Evolutionary conservation across 2,797 vertebrate species (phyloP).

Genomic region (Parauchenoglanis ngamensis): DNA sequence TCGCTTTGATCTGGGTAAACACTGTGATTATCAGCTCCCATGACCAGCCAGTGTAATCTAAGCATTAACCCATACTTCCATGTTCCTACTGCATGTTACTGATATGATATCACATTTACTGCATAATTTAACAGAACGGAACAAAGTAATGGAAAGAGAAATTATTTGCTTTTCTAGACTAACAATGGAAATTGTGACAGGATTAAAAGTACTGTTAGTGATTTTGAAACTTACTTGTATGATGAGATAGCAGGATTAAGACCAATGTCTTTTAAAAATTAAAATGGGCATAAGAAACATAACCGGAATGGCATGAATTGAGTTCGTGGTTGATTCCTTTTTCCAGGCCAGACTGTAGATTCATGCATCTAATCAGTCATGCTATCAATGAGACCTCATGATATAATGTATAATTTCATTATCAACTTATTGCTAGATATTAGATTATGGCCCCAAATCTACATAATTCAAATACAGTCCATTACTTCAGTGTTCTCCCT

Average conservation of each 20-base stretch:
- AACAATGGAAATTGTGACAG: not conserved
- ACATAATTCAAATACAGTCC: not conserved
- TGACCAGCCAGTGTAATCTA: constrained; percentile 40
- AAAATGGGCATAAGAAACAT: not conserved
- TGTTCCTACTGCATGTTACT: constrained; percentile 20
- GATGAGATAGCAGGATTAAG: not conserved
- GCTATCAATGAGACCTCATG: not conserved
- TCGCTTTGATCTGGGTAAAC: constrained; percentile 44
- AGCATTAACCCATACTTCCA: constrained; percentile 38
- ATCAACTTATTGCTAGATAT: not conserved
- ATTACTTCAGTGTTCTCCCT: not conserved
- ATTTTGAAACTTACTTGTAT: not conserved
- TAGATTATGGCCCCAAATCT: not conserved
- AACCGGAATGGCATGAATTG: not conserved
- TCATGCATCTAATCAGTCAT: not conserved
- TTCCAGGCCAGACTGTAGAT: not conserved
- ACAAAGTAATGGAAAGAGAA: constrained; percentile 25
- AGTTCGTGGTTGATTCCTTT: not conserved
- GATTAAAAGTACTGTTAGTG: not conserved
- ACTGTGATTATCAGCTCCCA: constrained; percentile 39
- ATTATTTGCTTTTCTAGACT: constrained; percentile 14
- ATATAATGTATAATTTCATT: not conserved
- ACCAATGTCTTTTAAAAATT: not conserved
- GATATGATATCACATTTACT: constrained; percentile 38
- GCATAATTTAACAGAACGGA: constrained; percentile 32